phyloP scores from a whole-genome alignment of 2,113 vertebrate species.

The Pampusana beccarii region DNA sequence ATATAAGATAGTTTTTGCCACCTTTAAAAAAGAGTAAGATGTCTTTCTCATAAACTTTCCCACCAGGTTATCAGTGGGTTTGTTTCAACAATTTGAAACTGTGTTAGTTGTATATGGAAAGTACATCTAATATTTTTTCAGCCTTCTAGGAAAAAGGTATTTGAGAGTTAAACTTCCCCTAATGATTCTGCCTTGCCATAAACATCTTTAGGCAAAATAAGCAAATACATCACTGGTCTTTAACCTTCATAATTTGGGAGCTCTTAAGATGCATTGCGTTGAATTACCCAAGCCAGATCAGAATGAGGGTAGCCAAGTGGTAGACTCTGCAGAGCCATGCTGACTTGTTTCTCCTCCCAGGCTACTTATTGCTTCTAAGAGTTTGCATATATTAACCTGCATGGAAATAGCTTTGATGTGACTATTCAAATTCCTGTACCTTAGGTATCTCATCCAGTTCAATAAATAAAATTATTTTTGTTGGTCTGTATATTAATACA shows the following conservation, averaged over 20 bases:
- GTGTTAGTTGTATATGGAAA: neutral
- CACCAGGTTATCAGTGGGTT: neutral
- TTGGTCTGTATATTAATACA: neutral
- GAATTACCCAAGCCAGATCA: neutral
- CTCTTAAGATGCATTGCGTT: neutral
- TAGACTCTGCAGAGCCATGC: neutral
- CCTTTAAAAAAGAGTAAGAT: neutral
- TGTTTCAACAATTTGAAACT: neutral
- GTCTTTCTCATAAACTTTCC: neutral
- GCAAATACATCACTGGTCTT: neutral
- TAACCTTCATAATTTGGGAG: neutral
- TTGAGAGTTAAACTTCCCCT: neutral
- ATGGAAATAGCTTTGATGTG: neutral
- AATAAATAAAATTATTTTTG: neutral
- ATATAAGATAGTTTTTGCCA: neutral
- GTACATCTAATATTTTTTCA: neutral
- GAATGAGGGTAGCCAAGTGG: rapidly evolving
- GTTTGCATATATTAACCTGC: neutral
- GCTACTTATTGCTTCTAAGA: neutral
- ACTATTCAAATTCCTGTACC: neutral
- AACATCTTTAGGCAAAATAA: neutral
- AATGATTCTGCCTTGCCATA: neutral
- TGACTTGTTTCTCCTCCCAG: neutral
- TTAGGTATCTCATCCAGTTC: neutral
- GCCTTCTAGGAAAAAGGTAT: neutral